Conservation (phyloP, 2,888 invertebrate genomes). For the Cephus rjabovi region DNA sequence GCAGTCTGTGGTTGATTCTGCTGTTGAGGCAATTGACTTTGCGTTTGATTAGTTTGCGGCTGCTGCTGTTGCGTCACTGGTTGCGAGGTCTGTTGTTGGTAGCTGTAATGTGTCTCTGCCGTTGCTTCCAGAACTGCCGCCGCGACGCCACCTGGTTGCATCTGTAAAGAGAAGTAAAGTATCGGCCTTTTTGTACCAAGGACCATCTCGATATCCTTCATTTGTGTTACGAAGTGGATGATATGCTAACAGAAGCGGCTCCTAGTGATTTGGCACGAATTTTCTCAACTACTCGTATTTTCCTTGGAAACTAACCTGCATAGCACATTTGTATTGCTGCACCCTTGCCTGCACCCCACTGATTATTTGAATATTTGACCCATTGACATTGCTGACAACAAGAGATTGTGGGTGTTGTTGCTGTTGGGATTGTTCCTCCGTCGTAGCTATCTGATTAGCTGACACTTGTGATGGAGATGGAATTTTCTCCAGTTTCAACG, state of each 20-base stretch:
- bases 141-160: conserved; percentile 61
- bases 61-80: conserved; percentile 46
- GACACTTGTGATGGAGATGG: conserved; percentile 10
- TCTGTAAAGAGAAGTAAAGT: conserved; percentile 40
- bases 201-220: background rate
- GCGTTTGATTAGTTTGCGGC: conserved; percentile 30
- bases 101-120: conserved; percentile 63
- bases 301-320: conserved; percentile 57
- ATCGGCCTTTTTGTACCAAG: background rate
- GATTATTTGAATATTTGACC: conserved; percentile 67
- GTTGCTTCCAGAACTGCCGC: conserved; percentile 65
- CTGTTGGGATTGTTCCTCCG: conserved; percentile 31
- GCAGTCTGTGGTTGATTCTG: conserved; percentile 45
- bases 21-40: conserved; percentile 31
- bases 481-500: conserved; percentile 26
- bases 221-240: background rate
- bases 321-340: conserved; percentile 67
- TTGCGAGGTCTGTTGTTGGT: conserved; percentile 62
- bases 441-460: conserved; percentile 10
- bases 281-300: background rate
- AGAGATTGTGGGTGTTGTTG: conserved; percentile 57
- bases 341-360: conserved; percentile 64
- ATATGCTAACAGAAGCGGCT: background rate
- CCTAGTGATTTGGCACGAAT: no score
- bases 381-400: conserved; percentile 61